These are phyloP conservation scores for Cottoperca gobio DNA, from an alignment of 2,797 vertebrate species.

Conservation along the genomic window DNA sequence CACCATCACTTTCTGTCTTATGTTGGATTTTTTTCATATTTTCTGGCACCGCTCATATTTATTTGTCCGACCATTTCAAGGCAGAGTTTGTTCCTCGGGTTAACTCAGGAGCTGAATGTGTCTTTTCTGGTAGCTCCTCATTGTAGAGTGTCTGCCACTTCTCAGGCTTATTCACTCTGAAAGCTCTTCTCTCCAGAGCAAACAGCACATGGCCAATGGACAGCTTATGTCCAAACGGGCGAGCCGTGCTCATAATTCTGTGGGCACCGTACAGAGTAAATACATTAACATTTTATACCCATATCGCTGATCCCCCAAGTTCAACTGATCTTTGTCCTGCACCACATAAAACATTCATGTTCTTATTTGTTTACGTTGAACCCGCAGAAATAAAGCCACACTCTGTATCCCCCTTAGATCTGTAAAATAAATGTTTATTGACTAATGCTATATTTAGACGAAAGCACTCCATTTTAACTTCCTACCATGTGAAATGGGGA, in stretches of 20 bases:
- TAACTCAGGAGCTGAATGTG: slow-evolving; percentile 66
- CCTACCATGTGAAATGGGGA: slow-evolving; percentile 72
- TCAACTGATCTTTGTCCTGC: slow-evolving; percentile 77
- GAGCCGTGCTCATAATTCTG: slow-evolving; percentile 72
- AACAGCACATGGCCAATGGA: slow-evolving; percentile 74
- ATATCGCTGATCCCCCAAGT: slow-evolving; percentile 65
- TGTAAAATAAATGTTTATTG: slow-evolving; percentile 79
- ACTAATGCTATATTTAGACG: slow-evolving; percentile 76
- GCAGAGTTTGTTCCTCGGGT: slow-evolving; percentile 58
- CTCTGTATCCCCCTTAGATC: slow-evolving; percentile 71
- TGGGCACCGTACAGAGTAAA: slow-evolving; percentile 75
- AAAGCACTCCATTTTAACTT: slow-evolving; percentile 71
- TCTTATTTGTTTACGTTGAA: slow-evolving; percentile 75
- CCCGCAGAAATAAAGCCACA: slow-evolving; percentile 63
- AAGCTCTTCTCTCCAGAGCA: slow-evolving; percentile 81
- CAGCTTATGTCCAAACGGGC: slow-evolving; percentile 71
- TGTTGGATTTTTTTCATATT: slow-evolving; percentile 46
- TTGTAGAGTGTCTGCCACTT: slow-evolving; percentile 81
- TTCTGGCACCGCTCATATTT: slow-evolving; percentile 34
- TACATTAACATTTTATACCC: slow-evolving; percentile 80
- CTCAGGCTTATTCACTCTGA: slow-evolving; percentile 82
- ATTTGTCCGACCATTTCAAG: slow-evolving; percentile 39
- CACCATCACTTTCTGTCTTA: slow-evolving; percentile 17
- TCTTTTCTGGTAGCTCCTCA: slow-evolving; percentile 78
- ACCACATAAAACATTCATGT: slow-evolving; percentile 74